Percentiles rank a stretch among this genome's conserved stretches.
Evolutionary conservation across 2,797 vertebrate genomes (phyloP).

Genomic region (Sebastes cheni): DNA sequence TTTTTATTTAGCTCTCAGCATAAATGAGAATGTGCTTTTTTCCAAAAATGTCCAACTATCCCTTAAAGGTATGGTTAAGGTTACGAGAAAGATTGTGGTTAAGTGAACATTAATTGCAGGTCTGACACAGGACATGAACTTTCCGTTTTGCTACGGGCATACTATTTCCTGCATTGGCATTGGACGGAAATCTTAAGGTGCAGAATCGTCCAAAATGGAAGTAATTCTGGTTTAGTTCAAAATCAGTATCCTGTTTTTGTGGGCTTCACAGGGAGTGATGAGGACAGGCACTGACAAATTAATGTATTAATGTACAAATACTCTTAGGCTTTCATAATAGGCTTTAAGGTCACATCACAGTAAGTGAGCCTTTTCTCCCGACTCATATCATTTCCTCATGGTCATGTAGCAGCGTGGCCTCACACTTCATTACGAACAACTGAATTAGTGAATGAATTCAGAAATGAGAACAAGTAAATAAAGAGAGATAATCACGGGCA

Average conservation of each 20-base stretch:
- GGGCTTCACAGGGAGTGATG: neutral
- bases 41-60: neutral
- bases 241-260: neutral
- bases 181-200: neutral
- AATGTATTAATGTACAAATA: neutral
- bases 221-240: neutral
- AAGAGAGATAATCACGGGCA: conserved; percentile 9
- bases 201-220: neutral
- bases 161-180: neutral
- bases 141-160: neutral
- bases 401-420: neutral
- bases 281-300: neutral
- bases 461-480: neutral
- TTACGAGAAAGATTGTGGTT: neutral
- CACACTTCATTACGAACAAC: neutral
- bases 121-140: neutral
- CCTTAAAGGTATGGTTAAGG: neutral
- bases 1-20: neutral
- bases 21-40: neutral
- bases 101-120: neutral
- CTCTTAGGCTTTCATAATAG: neutral
- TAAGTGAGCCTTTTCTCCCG: neutral
- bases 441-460: conserved; percentile 1
- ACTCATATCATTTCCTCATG: neutral
- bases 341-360: neutral